phyloP scores from a whole-genome alignment of 2,113 vertebrate genomes.

The Calidris pugnax region DNA sequence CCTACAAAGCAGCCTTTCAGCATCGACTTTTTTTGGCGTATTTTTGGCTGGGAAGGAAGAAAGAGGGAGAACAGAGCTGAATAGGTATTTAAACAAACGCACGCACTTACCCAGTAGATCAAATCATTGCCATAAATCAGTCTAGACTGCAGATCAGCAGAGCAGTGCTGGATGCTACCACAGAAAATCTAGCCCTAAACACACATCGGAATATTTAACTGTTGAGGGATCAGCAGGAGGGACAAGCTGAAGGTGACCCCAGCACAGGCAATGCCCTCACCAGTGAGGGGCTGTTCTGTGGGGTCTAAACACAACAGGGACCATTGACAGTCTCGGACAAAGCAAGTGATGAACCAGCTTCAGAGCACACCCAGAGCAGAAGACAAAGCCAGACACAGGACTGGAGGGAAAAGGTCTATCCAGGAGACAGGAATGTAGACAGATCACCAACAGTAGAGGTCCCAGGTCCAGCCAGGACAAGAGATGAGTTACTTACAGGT shows the following conservation, averaged over 20 bases:
- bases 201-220: neutral
- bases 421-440: neutral
- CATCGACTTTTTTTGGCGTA: neutral
- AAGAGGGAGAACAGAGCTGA: neutral
- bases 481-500: neutral
- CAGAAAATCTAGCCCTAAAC: neutral
- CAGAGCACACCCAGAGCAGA: neutral
- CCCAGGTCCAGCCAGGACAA: neutral
- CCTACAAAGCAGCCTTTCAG: neutral
- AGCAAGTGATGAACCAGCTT: rapidly evolving
- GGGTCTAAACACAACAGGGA: neutral
- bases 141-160: neutral
- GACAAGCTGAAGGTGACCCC: no score
- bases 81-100: neutral
- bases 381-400: neutral
- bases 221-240: neutral
- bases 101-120: rapidly evolving
- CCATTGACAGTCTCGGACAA: neutral
- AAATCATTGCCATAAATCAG: neutral
- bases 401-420: neutral
- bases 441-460: neutral
- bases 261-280: neutral
- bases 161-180: neutral
- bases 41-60: neutral
- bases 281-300: neutral